Percentiles rank a stretch among this genome's conserved stretches.
Evolutionary conservation across 2,888 invertebrate species (phyloP).

Genomic region (Macrophya annulata): DNA sequence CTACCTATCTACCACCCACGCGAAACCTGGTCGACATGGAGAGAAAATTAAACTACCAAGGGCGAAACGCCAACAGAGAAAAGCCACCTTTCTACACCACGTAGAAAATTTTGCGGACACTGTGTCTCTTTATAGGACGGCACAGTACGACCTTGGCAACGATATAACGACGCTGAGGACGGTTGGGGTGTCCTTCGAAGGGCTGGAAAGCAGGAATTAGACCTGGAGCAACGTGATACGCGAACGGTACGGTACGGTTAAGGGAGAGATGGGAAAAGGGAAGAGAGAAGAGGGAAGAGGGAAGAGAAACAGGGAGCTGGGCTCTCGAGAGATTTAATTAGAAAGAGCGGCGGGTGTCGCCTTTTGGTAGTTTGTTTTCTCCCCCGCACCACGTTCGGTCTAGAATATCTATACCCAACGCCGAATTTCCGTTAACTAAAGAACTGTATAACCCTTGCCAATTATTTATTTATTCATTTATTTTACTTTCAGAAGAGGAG

Average conservation of each 20-base stretch:
- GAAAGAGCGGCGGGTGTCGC: constrained; percentile 36
- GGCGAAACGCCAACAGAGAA: neutral
- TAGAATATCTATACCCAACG: neutral
- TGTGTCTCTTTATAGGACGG: constrained; percentile 22
- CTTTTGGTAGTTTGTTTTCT: constrained; percentile 43
- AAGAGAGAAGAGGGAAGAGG: constrained; percentile 31
- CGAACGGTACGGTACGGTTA: neutral
- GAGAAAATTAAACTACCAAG: constrained; percentile 47
- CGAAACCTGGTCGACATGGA: neutral
- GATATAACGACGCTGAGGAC: constrained; percentile 45
- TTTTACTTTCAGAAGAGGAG: constrained; percentile 68
- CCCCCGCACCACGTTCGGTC: neutral
- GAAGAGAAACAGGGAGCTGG: constrained; percentile 49
- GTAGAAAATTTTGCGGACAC: constrained; percentile 32
- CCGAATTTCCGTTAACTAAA: neutral
- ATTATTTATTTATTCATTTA: neutral
- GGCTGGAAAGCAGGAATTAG: constrained; percentile 21
- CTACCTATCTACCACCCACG: neutral
- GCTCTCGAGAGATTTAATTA: constrained; percentile 54
- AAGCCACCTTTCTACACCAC: neutral
- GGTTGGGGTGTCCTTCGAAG: constrained; percentile 25
- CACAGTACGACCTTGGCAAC: constrained; percentile 39
- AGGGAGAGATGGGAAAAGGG: neutral
- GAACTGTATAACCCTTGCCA: neutral
- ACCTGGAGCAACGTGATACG: constrained; percentile 42